These are phyloP conservation scores for Sebastes cheni DNA, from an alignment of 2,797 vertebrate genomes.

Conservation along the genomic window DNA sequence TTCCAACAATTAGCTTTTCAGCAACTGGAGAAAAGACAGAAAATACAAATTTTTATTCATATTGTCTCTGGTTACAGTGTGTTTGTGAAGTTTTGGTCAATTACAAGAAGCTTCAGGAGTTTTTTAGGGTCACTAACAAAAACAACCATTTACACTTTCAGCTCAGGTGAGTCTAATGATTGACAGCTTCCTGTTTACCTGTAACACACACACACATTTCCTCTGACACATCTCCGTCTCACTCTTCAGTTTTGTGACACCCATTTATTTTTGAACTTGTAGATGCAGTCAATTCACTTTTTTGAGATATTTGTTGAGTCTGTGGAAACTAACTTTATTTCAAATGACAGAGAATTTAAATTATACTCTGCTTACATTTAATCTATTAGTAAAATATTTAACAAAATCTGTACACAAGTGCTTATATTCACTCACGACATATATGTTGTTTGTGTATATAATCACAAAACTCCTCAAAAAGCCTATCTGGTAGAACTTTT, in stretches of 20 bases:
- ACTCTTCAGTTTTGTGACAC: background rate
- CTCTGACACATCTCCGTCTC: background rate
- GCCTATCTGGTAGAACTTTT: background rate
- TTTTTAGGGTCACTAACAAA: background rate
- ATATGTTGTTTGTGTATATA: background rate
- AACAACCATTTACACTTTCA: background rate
- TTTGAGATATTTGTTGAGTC: background rate
- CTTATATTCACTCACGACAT: background rate
- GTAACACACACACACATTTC: background rate
- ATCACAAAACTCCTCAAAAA: background rate
- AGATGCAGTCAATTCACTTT: background rate
- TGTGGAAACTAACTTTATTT: background rate
- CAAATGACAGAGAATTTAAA: background rate
- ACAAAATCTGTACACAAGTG: background rate
- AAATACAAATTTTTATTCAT: background rate
- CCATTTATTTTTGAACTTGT: background rate
- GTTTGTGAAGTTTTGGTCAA: background rate
- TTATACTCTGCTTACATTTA: background rate
- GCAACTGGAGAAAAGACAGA: background rate
- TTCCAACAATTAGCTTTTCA: background rate
- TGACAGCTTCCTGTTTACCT: slow-evolving; percentile 9
- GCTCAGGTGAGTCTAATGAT: slow-evolving; percentile 1
- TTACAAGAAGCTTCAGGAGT: background rate
- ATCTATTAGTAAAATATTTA: background rate
- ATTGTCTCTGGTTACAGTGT: background rate